phyloP scores from a whole-genome alignment of 1,140 invertebrate species.

The Forficula auricularia region DNA sequence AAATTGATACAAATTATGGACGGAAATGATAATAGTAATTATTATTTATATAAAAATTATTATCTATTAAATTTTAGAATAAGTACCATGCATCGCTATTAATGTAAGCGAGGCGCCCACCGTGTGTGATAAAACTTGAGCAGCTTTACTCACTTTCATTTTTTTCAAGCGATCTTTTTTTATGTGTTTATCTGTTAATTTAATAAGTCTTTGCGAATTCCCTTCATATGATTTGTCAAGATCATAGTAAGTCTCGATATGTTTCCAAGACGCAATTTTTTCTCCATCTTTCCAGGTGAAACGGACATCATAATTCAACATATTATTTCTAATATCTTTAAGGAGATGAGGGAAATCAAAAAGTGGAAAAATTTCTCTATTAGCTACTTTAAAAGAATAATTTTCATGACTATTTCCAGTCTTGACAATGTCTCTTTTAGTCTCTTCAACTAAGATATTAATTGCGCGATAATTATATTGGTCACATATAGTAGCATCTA shows the following conservation, averaged over 20 bases:
- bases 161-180: constrained; percentile 8
- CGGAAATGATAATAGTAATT: no score
- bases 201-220: constrained; percentile 6
- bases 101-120: no score
- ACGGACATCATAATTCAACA: constrained; percentile 3
- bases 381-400: constrained; percentile 4
- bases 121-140: constrained; percentile 6
- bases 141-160: constrained; percentile 10
- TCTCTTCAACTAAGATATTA: constrained; percentile 6
- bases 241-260: constrained; percentile 5
- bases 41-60: background rate
- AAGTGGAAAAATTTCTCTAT: constrained; percentile 4
- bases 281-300: constrained; percentile 1
- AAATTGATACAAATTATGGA: no score
- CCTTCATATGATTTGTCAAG: constrained; percentile 6
- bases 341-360: constrained; percentile 12
- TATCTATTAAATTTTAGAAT: background rate
- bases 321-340: constrained; percentile 11
- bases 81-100: no score
- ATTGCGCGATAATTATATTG: constrained; percentile 7
- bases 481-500: constrained; percentile 7
- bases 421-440: no score
- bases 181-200: constrained; percentile 9
- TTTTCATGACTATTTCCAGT: no score
- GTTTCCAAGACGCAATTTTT: constrained; percentile 1